Percentiles rank a stretch among this genome's conserved stretches.
Evolutionary conservation across 2,113 vertebrate species (phyloP).

Genomic region (Malurus alboscapulatus): DNA sequence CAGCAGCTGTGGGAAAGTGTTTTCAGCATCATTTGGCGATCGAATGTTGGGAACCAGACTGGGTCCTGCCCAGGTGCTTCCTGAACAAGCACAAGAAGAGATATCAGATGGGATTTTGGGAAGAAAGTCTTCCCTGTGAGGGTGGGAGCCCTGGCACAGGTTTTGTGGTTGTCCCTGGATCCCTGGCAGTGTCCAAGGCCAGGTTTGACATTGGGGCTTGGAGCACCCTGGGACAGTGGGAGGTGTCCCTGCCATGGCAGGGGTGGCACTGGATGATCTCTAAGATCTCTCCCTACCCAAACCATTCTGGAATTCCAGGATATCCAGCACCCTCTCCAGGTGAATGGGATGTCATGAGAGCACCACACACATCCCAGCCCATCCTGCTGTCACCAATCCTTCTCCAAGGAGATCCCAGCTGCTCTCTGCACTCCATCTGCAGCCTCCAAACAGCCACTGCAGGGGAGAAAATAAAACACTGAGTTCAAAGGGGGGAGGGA

Average conservation of each 20-base stretch:
- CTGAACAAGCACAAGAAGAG: background rate
- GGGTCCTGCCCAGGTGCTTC: background rate
- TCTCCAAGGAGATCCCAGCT: constrained; percentile 10
- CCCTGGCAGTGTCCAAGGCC: background rate
- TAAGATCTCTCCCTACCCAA: background rate
- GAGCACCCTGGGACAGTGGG: fast-evolving
- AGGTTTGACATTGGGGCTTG: fast-evolving
- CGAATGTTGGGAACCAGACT: fast-evolving
- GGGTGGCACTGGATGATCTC: background rate
- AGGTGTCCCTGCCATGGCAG: background rate
- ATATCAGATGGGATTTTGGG: background rate
- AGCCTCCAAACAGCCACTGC: background rate
- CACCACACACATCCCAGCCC: background rate
- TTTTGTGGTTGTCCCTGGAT: background rate
- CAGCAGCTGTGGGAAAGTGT: background rate
- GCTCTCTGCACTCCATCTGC: background rate
- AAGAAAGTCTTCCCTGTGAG: fast-evolving
- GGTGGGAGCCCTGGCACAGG: background rate
- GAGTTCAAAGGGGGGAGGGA: too few species aligned
- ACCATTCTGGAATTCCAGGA: background rate
- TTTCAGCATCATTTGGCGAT: background rate
- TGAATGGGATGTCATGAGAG: background rate
- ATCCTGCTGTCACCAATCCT: background rate
- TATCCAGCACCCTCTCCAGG: background rate
- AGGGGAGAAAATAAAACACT: background rate